Base-by-base conservation (phyloP, 2,797 vertebrate species). In the Oceanodroma leucorhoa region DNA sequence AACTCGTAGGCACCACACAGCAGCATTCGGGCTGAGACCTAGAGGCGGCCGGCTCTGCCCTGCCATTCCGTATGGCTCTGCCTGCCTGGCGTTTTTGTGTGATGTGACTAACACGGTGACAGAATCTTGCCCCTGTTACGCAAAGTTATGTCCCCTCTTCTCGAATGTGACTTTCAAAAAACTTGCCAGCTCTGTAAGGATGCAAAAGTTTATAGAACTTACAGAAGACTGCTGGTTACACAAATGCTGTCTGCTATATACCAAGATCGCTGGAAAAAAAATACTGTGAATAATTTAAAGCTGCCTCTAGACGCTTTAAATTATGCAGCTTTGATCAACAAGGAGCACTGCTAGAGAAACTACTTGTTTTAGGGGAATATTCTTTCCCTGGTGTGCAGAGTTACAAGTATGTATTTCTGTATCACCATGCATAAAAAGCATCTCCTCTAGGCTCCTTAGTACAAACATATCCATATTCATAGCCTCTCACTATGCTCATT, bases 261-360 rank as follows among this genome's bases (percentile, higher is more conserved):
- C 69, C 21, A 40, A 93, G 72, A 93, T 54, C 26, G 11, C 69
- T 95, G 61, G 26, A 60, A 14, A 91, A 92, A 90, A 86, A 27
- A 60, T 41, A 90, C 30, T 54, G 53, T 97, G 89, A 90, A 91
- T 96, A 96, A 96, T 97, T 97, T 83, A 97, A 95, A 83, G 41
- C 40, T 94, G 90, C 95, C 95, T 93, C 96, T 95, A 94, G 95
- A 96, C 92, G 95, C 60, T 94, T 94, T 97, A 95, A 98, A 97
- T 97, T 97, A 97, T 95, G 89, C 93, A 87, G 95, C 97, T 98
- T 98, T 98, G 98, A 98, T 98, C 97, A 98, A 84, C n/a, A 32
- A 66, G 78, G 91, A 87, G 70, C 69, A 61, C 86, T 90, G 91
- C 34, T 67, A 89, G 48, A 94, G 70, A 95, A 94, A 92, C 29